Percentiles rank a stretch among this genome's conserved stretches.
Conservation (phyloP, 2,797 vertebrate genomes). For the Eremophila alpestris region DNA sequence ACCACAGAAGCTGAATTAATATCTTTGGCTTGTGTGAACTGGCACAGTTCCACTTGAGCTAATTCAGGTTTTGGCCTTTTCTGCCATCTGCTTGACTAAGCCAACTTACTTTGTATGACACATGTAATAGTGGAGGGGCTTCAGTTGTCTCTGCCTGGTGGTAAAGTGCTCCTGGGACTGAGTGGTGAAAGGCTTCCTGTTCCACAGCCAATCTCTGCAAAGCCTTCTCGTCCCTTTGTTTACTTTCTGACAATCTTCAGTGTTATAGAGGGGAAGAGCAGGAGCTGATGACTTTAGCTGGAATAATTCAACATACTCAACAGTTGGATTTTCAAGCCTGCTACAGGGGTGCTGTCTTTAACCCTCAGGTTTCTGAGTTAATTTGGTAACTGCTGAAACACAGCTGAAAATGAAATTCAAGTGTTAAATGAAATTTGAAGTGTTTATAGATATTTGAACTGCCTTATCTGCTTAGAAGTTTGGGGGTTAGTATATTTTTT, state of each 20-base stretch:
- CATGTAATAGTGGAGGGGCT: not conserved
- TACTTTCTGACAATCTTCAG: not conserved
- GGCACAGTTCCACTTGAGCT: conserved; percentile 1
- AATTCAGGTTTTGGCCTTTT: conserved; percentile 32
- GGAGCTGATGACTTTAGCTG: conserved; percentile 14
- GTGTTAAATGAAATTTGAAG: not conserved
- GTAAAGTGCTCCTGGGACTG: not conserved
- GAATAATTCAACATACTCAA: not conserved
- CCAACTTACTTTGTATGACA: not conserved
- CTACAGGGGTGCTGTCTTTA: not conserved
- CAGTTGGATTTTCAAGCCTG: not conserved
- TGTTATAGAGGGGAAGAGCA: not conserved
- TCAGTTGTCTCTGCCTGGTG: not conserved
- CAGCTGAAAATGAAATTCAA: not conserved
- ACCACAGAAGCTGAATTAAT: not conserved
- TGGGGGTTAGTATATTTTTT: not conserved
- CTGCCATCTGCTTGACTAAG: not conserved
- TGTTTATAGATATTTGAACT: not conserved
- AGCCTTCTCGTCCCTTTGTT: not conserved
- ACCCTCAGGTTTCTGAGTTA: not conserved
- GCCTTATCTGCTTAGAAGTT: not conserved
- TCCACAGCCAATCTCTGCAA: not conserved
- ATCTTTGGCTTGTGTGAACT: not conserved
- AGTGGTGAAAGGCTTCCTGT: not conserved
- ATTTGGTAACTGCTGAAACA: not conserved